Conservation (phyloP, 1,140 invertebrate genomes). For the Medauroidea extradentata region DNA sequence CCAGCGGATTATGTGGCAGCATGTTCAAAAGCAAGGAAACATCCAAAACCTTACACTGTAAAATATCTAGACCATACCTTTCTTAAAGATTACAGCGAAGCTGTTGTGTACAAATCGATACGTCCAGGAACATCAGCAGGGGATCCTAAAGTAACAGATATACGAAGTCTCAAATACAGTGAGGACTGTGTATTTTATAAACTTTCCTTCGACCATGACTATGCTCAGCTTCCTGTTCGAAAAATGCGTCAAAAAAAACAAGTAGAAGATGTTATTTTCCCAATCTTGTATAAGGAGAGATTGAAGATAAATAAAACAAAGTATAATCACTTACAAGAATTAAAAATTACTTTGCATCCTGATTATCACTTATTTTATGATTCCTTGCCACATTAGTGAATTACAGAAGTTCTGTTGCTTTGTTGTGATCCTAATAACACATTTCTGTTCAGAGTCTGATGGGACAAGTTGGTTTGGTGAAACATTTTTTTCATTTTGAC, state of each 20-base stretch:
- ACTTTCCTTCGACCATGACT: constrained; percentile 22
- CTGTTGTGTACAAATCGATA: constrained; percentile 19
- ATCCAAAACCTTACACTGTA: constrained; percentile 17
- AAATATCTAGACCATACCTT: constrained; percentile 12
- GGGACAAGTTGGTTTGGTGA: too few species aligned
- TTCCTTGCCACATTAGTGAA: constrained; percentile 2
- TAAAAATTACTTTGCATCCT: constrained; percentile 2
- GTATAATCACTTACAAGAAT: constrained; percentile 6
- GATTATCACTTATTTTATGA: constrained; percentile 11
- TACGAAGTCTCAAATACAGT: constrained; percentile 28
- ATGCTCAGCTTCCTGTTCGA: background rate
- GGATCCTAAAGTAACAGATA: constrained; percentile 31
- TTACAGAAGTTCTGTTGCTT: too few species aligned
- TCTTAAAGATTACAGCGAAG: constrained; percentile 16
- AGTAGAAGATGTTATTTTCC: background rate
- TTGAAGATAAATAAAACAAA: constrained; percentile 3
- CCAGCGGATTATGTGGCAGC: constrained; percentile 17
- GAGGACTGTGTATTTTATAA: constrained; percentile 30
- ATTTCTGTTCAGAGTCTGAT: too few species aligned
- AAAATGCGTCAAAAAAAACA: background rate
- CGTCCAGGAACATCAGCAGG: constrained; percentile 27
- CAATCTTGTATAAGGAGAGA: background rate
- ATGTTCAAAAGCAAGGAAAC: constrained; percentile 10
- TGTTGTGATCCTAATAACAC: too few species aligned
- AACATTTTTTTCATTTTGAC: too few species aligned